Percentiles rank a stretch among this genome's conserved stretches.
phyloP scores from a whole-genome alignment of 2,113 vertebrate species.

The Solea solea region DNA sequence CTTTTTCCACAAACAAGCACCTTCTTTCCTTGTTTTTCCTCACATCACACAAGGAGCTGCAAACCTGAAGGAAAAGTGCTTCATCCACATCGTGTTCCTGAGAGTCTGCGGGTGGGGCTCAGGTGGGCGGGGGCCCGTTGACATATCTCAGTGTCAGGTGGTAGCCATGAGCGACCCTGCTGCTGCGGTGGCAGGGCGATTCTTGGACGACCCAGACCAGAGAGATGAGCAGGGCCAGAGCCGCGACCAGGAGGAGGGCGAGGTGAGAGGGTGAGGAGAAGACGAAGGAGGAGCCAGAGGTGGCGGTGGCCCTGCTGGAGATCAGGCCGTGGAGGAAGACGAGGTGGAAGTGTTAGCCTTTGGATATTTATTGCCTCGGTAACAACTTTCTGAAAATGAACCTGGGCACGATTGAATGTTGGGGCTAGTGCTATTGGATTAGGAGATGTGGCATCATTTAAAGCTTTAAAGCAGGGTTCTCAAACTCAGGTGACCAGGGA shows the following conservation, averaged over 20 bases:
- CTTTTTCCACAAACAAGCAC: not conserved
- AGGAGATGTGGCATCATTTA: too few species aligned
- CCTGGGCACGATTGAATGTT: too few species aligned
- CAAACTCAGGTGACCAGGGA: too few species aligned
- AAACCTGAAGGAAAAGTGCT: not conserved
- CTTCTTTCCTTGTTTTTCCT: not conserved
- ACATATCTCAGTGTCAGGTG: constrained; percentile 83
- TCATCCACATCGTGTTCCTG: not conserved
- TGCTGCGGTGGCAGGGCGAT: constrained; percentile 63
- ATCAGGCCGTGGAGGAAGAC: constrained; percentile 10
- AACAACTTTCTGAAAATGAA: too few species aligned
- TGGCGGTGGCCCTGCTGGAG: constrained; percentile 9
- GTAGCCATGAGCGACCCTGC: constrained; percentile 59
- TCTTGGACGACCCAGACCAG: constrained; percentile 22
- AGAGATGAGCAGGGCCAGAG: constrained; percentile 63
- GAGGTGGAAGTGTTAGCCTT: not conserved
- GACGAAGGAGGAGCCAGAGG: not conserved
- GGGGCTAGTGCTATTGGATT: too few species aligned
- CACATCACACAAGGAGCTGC: not conserved
- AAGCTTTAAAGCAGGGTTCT: too few species aligned
- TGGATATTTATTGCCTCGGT: not conserved
- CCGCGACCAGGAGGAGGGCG: constrained; percentile 66
- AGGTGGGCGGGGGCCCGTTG: constrained; percentile 86
- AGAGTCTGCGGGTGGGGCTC: constrained; percentile 33
- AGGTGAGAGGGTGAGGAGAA: constrained; percentile 43